These are phyloP conservation scores for Cyaniris semiargus DNA, from an alignment of 2,888 invertebrate species.

Conservation along the genomic window DNA sequence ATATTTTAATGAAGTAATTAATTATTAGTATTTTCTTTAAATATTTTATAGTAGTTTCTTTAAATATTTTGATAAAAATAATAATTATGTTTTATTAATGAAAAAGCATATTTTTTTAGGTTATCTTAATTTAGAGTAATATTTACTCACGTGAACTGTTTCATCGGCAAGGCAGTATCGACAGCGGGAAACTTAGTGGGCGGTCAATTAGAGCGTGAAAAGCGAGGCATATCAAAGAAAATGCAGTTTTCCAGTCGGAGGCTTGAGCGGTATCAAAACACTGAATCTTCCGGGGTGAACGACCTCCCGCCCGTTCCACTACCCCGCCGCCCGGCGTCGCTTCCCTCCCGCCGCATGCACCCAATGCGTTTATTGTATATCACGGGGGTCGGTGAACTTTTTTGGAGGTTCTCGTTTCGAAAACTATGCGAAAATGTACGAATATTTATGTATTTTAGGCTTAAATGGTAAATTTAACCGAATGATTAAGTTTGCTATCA, in stretches of 20 bases:
- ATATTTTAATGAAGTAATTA: too few relatives aligned
- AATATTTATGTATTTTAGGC: background rate
- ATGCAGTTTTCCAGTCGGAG: slow-evolving; percentile 76
- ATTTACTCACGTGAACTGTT: background rate
- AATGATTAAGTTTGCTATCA: background rate
- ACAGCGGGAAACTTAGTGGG: slow-evolving; percentile 41
- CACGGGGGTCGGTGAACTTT: slow-evolving; percentile 75
- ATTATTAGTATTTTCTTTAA: too few relatives aligned
- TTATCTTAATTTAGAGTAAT: too few relatives aligned
- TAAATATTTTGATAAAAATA: too few relatives aligned
- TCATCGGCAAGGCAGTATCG: background rate
- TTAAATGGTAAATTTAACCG: background rate
- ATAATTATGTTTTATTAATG: too few relatives aligned
- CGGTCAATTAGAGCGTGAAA: slow-evolving; percentile 75
- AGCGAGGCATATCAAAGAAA: slow-evolving; percentile 76
- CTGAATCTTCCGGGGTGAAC: slow-evolving; percentile 80
- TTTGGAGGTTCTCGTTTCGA: slow-evolving; percentile 43
- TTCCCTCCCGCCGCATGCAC: slow-evolving; percentile 58
- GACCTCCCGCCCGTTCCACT: slow-evolving; percentile 64
- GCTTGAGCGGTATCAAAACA: slow-evolving; percentile 79
- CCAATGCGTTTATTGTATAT: slow-evolving; percentile 78
- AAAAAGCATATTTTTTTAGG: background rate
- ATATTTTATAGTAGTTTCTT: too few relatives aligned
- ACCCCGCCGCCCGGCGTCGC: slow-evolving; percentile 60
- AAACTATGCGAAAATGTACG: background rate